Evolutionary conservation across 2,797 vertebrate species (phyloP).

Genomic region (Apodemus agrarius): DNA sequence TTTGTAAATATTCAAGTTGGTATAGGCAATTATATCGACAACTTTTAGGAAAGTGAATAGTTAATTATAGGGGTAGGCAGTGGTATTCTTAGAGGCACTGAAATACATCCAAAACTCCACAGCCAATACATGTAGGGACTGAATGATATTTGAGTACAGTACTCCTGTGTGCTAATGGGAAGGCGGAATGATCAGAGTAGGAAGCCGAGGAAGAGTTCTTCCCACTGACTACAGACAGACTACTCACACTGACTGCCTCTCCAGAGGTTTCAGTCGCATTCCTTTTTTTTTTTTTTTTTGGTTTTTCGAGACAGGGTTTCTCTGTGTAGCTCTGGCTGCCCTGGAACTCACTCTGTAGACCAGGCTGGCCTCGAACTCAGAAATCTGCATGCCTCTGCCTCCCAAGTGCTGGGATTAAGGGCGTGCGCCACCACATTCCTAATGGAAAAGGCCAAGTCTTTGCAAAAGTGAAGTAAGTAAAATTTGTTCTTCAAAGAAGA

Average conservation of each 20-base stretch:
- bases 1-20: constrained; percentile 22
- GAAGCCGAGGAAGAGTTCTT: neutral
- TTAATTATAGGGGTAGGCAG: neutral
- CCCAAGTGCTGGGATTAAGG: too few relatives aligned
- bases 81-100: constrained; percentile 1
- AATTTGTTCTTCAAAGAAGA: neutral
- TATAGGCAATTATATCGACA: neutral
- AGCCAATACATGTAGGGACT: neutral
- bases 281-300: too few relatives aligned
- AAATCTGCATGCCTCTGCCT: too few relatives aligned
- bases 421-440: too few relatives aligned
- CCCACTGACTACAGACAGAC: neutral
- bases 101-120: neutral
- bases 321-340: too few relatives aligned
- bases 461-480: neutral
- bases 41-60: constrained; percentile 35
- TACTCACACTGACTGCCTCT: neutral
- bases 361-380: too few relatives aligned
- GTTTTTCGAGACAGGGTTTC: too few relatives aligned
- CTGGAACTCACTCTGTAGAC: too few relatives aligned
- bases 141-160: neutral
- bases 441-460: neutral
- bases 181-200: neutral
- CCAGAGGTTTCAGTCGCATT: neutral
- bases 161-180: neutral